Base-by-base conservation (phyloP, 53 echinoderm and acorn worm genomes). In the Astropecten irregularis region DNA sequence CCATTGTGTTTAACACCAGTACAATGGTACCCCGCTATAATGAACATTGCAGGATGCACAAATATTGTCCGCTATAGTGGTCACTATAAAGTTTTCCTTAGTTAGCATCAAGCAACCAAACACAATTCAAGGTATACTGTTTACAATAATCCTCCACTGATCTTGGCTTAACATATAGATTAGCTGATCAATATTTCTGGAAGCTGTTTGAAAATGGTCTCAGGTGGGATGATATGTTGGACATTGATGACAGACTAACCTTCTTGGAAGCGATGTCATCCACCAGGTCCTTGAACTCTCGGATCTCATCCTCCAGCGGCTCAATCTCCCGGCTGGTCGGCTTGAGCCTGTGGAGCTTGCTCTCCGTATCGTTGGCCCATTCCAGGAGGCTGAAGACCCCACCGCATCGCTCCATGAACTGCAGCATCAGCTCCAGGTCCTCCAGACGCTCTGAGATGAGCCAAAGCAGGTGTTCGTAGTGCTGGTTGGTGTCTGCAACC, bases 401-500 rank as follows among this genome's bases (percentile, higher is more conserved):
- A 18, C 90, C 95, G 21, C 92, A 92, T 18, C 92, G 82, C 85
- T 99, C 94, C 88, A 93, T 92, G 82, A 95, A 94, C 71, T 92
- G 90, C 84, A 92, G 90, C 87, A 92, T 92, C 40, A 94, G 85
- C 68, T 99, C 99, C 38, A 99, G 88, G 64, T 99, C 99, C 63
- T 95, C 94, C 28, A 94, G 73, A 27, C 95, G 91, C 63, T 92
- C 92, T 0, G 83, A 74, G 73, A 99, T 35, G 48, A 89, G 77
- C 62, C 62, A 91, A 33, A 77, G 65, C 20, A 99, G 88, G 71
- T 90, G 76, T 58, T 88, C 88, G 72, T 99, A 95, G 65, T 95
- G 87, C 21, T 90, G 55, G 69, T 96, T 91, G 82, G 95, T 95
- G 47, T 99, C 92, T 5, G 81, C 92, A 36, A 99, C 92, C 83